phyloP scores from a whole-genome alignment of 92 coral and sea anemone genomes.

The Porites cylindrica region DNA sequence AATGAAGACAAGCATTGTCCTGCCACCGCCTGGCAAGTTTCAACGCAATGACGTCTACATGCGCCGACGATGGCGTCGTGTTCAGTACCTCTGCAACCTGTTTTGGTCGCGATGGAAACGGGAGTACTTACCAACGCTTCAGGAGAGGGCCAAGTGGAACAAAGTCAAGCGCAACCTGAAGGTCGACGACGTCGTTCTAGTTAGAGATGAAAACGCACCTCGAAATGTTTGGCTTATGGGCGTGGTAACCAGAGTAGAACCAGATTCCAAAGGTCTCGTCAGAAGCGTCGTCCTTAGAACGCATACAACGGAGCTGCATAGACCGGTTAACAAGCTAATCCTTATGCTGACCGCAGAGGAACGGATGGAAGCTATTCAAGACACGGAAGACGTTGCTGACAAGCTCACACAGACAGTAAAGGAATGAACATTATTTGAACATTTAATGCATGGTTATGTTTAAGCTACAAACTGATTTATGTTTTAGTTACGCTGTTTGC shows the following conservation, averaged over 20 bases:
- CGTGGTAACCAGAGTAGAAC: not conserved
- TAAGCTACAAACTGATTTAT: constrained; percentile 2
- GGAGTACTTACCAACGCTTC: constrained; percentile 25
- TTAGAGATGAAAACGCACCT: constrained; percentile 44
- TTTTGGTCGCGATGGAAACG: constrained; percentile 23
- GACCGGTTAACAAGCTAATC: not conserved
- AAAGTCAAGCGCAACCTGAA: constrained; percentile 28
- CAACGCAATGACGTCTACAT: constrained; percentile 1
- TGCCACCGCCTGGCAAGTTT: not conserved
- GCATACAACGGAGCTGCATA: constrained; percentile 7
- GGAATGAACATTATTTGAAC: not conserved
- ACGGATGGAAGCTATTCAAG: not conserved
- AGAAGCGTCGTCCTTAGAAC: constrained; percentile 30
- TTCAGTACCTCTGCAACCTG: constrained; percentile 14
- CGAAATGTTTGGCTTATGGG: constrained; percentile 11
- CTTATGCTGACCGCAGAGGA: too few relatives aligned
- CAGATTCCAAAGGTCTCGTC: constrained; percentile 40
- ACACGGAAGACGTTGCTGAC: not conserved
- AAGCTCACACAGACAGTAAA: not conserved
- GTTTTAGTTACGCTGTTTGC: not conserved
- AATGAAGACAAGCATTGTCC: not conserved
- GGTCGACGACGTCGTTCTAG: constrained; percentile 46
- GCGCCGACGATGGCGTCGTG: not conserved
- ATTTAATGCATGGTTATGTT: not conserved
- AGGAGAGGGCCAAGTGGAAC: constrained; percentile 47